Conservation (phyloP, 2,888 invertebrate genomes). For the Diogma glabrata region DNA sequence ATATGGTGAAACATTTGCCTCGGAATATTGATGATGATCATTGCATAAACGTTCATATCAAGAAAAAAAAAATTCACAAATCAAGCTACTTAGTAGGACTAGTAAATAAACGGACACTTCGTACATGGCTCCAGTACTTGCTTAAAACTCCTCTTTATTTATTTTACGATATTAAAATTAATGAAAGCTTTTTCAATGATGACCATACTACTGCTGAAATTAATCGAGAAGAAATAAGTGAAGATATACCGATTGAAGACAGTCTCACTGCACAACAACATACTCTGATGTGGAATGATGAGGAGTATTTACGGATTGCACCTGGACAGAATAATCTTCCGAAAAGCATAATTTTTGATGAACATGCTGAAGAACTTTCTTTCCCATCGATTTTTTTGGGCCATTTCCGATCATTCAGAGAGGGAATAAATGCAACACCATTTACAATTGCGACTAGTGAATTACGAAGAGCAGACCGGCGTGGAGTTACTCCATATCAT, state of each 20-base stretch:
- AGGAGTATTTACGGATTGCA: conserved; percentile 14
- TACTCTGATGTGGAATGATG: conserved; percentile 21
- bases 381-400: conserved; percentile 34
- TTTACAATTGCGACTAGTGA: too few species aligned
- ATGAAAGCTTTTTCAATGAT: neutral
- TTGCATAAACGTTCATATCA: conserved; percentile 27
- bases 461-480: neutral
- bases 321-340: conserved; percentile 13
- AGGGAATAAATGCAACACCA: conserved; percentile 4
- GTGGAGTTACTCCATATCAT: conserved; percentile 22
- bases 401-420: conserved; percentile 24
- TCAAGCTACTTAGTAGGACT: conserved; percentile 20
- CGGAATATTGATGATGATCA: conserved; percentile 27
- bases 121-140: too few species aligned
- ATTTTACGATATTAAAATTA: conserved; percentile 1
- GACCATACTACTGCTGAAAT: conserved; percentile 6
- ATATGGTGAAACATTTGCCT: conserved; percentile 28
- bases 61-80: conserved; percentile 26
- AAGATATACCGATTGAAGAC: conserved; percentile 19
- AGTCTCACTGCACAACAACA: conserved; percentile 19
- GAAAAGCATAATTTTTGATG: conserved; percentile 25
- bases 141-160: too few species aligned
- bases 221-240: conserved; percentile 10
- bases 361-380: conserved; percentile 33
- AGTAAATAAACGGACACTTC: too few species aligned